Evolutionary conservation across 2,797 vertebrate genomes (phyloP).

Genomic region (Sebastes paucispinis): DNA sequence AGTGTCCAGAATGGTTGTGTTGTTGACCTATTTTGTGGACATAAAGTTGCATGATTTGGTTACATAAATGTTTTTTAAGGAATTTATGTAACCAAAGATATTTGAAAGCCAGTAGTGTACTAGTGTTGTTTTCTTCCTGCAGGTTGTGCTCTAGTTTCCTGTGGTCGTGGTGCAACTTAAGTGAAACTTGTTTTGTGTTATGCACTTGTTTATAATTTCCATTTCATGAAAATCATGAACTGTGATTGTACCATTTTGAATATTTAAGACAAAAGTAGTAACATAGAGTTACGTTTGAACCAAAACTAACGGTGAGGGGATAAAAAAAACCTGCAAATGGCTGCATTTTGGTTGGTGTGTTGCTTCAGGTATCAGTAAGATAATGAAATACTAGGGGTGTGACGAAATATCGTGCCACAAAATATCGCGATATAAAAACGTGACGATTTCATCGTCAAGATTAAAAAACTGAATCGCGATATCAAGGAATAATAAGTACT

Average conservation of each 20-base stretch:
- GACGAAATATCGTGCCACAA: too few species aligned
- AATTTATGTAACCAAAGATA: slow-evolving; percentile 57
- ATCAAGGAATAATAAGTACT: too few species aligned
- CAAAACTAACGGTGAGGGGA: neutral
- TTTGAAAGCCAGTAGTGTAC: slow-evolving; percentile 26
- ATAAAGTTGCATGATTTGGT: slow-evolving; percentile 42
- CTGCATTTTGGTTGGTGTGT: neutral
- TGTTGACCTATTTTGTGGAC: slow-evolving; percentile 34
- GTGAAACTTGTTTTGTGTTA: neutral
- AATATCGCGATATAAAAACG: too few species aligned
- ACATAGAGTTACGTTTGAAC: neutral
- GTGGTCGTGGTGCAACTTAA: neutral
- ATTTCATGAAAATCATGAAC: neutral
- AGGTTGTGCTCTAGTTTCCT: slow-evolving; percentile 20
- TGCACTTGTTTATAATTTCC: neutral
- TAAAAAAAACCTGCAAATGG: neutral
- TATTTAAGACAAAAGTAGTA: neutral
- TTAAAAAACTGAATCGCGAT: too few species aligned
- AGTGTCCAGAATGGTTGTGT: slow-evolving; percentile 24
- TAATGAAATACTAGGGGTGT: neutral
- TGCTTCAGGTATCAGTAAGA: neutral
- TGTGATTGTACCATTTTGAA: neutral
- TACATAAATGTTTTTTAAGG: slow-evolving; percentile 56
- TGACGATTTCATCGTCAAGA: too few species aligned
- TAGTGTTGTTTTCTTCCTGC: slow-evolving; percentile 31